Base-by-base conservation (phyloP, 1,140 invertebrate genomes). In the Aphelenchoides avenae region DNA sequence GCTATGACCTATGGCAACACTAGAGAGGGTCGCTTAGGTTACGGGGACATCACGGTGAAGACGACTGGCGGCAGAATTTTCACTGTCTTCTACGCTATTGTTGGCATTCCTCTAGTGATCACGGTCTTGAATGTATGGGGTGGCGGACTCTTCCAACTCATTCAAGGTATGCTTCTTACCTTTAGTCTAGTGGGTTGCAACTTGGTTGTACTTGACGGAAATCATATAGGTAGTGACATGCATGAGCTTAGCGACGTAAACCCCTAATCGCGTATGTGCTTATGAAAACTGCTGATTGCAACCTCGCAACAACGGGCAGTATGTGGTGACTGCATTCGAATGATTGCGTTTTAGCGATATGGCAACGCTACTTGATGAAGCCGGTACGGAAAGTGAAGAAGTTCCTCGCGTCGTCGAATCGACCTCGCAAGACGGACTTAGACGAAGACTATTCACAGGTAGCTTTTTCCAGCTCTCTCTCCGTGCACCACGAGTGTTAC, bases 1-100 rank as follows among this genome's bases (percentile, higher is more conserved):
- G 18, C 13, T 18, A 24, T 36, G 27, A 1, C 18, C 18, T 18
- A 20, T 20, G 18, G 22, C 31, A 5, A 29, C 6, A 47, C n/a
- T 13, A 50, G 3, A 50, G 13, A n/a, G 15, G n/a, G 3, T 36
- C 34, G 27, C 58, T 39, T n/a, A 61, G 15, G 55, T 34, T 95
- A 95, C 78, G 91, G 91, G 13, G 89, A 95, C 77, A 91, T 95
- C 44, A 87, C 89, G 0, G 89, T 89, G 0, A 91, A 91, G 81
- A 95, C 91, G 0, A 83, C 85, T 61, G 86, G 85, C 75, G 91
- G 91, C 15, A 91, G 92, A 79, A 85, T 94, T 52, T 87, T 89
- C 29, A 94, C 91, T 13, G 93, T 95, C 68, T 87, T 93, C 73
- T 95, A 95, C 79, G 91, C 91, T 27, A 89, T 94, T 70, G 80